These are phyloP conservation scores for Chaetophractus vellerosus DNA, from an alignment of 2,797 vertebrate species.

Conservation along the genomic window DNA sequence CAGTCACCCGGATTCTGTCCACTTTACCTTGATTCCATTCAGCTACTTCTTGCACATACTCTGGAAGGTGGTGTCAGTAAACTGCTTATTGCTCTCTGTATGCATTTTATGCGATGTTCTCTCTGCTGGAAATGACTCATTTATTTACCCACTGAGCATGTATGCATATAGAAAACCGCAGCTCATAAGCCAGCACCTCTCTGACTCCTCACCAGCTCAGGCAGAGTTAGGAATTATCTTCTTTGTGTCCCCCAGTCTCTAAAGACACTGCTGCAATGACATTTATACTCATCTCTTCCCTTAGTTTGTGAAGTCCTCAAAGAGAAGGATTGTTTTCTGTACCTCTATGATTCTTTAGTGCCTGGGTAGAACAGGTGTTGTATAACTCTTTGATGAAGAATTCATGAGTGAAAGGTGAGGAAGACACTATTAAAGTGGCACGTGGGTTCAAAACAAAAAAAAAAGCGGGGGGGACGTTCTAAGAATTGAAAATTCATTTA, in stretches of 20 bases:
- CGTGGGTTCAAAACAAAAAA: not conserved
- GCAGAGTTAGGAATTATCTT: not conserved
- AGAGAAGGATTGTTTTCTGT: not conserved
- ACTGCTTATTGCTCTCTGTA: not conserved
- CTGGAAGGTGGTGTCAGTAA: not conserved
- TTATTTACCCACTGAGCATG: constrained; percentile 16
- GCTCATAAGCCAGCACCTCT: not conserved
- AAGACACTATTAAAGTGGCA: constrained; percentile 19
- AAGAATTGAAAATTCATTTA: constrained; percentile 32
- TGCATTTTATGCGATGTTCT: constrained; percentile 3
- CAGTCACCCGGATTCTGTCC: not conserved
- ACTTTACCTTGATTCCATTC: not conserved
- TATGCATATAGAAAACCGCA: not conserved
- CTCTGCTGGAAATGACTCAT: not conserved
- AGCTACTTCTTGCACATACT: not conserved
- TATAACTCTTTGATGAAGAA: constrained; percentile 14
- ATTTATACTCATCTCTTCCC: not conserved
- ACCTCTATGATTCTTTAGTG: not conserved
- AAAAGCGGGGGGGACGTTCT: not conserved
- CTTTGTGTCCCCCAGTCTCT: not conserved
- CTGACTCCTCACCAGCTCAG: not conserved
- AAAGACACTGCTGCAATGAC: not conserved
- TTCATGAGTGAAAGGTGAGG: not conserved
- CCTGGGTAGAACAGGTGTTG: not conserved
- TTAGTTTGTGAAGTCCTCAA: not conserved